Evolutionary conservation across 2,888 invertebrate genomes (phyloP).

Genomic region (Notocelia uddmanniana): DNA sequence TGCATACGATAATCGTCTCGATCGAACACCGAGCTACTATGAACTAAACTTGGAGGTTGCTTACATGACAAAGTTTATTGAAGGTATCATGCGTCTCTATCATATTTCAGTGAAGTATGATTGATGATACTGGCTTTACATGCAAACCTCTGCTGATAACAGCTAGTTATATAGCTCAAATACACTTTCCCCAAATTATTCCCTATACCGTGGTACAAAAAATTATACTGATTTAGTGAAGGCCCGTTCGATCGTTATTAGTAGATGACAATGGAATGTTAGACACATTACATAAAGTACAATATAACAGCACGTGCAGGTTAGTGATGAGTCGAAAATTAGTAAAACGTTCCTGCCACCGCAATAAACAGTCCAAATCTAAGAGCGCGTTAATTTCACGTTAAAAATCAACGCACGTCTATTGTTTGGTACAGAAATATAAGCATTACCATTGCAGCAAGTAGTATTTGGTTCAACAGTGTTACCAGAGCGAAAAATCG

Average conservation of each 20-base stretch:
- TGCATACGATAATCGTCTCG: slow-evolving; percentile 81
- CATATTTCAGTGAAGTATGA: slow-evolving; percentile 1
- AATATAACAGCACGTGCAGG: slow-evolving; percentile 62
- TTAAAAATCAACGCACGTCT: slow-evolving; percentile 33
- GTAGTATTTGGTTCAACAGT: slow-evolving; percentile 61
- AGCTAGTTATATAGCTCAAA: slow-evolving; percentile 61
- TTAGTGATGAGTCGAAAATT: slow-evolving; percentile 85
- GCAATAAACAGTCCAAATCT: slow-evolving; percentile 43
- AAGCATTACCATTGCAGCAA: slow-evolving; percentile 51
- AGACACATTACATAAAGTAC: slow-evolving; percentile 65
- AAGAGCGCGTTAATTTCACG: slow-evolving; percentile 36
- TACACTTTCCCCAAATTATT: slow-evolving; percentile 48
- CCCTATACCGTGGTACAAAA: slow-evolving; percentile 49
- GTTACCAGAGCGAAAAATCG: slow-evolving; percentile 69
- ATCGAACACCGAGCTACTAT: slow-evolving; percentile 64
- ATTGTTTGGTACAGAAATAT: slow-evolving; percentile 13
- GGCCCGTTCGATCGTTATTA: slow-evolving; percentile 62
- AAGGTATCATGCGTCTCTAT: neutral
- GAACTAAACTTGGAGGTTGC: slow-evolving; percentile 60
- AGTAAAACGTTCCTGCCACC: slow-evolving; percentile 58
- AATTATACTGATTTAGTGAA: slow-evolving; percentile 49
- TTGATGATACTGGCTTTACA: neutral
- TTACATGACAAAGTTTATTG: neutral
- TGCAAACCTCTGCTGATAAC: slow-evolving; percentile 11
- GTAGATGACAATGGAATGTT: slow-evolving; percentile 69